These are phyloP conservation scores for Anthophora plumipes DNA, from an alignment of 2,888 invertebrate genomes.

Conservation along the genomic window DNA sequence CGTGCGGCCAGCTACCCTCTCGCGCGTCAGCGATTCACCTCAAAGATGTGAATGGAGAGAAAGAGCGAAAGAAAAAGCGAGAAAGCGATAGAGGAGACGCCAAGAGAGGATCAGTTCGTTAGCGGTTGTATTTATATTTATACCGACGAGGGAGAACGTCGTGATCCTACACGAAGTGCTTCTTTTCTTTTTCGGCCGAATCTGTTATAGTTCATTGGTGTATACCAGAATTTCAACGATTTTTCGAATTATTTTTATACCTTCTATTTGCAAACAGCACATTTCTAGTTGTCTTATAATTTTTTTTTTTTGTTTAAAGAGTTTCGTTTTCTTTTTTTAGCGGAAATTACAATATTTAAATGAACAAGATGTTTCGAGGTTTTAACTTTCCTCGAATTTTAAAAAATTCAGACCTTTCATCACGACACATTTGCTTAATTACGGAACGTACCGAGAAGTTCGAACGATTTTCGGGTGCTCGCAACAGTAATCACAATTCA, in stretches of 20 bases:
- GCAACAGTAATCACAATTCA: background rate
- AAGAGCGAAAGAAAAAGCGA: slow-evolving; percentile 28
- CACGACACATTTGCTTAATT: background rate
- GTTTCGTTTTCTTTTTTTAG: too few relatives aligned
- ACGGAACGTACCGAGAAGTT: background rate
- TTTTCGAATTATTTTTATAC: too few relatives aligned
- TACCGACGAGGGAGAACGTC: background rate
- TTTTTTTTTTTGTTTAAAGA: too few relatives aligned
- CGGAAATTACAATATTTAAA: too few relatives aligned
- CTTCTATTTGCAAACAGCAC: too few relatives aligned
- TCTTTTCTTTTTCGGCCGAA: background rate
- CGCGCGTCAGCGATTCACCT: slow-evolving; percentile 72
- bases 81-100: background rate
- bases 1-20: slow-evolving; percentile 37
- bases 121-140: slow-evolving; percentile 49
- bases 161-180: background rate
- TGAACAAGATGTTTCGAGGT: too few relatives aligned
- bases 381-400: background rate
- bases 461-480: background rate
- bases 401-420: background rate
- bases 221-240: too few relatives aligned
- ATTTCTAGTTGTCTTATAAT: too few relatives aligned
- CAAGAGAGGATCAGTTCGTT: slow-evolving; percentile 63
- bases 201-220: too few relatives aligned
- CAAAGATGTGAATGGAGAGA: slow-evolving; percentile 73